Conservation (phyloP, 2,888 invertebrate species). For the Dioctria rufipes region DNA sequence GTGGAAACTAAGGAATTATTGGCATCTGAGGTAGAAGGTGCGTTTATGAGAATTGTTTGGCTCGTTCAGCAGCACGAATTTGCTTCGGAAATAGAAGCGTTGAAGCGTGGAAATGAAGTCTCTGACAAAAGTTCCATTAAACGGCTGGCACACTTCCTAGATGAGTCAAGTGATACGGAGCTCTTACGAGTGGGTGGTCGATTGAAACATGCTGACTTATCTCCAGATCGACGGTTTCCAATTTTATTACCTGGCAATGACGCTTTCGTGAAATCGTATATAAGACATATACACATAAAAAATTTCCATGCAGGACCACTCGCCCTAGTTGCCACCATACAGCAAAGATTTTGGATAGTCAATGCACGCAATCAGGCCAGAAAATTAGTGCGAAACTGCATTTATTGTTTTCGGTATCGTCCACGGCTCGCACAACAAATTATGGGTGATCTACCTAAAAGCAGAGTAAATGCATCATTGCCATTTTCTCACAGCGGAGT, state of each 20-base stretch:
- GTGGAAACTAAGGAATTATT: too few relatives aligned
- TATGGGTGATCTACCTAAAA: slow-evolving; percentile 58
- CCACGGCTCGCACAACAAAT: slow-evolving; percentile 47
- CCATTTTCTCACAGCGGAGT: slow-evolving; percentile 58
- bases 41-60: background rate
- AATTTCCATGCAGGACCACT: slow-evolving; percentile 54
- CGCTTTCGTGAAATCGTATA: slow-evolving; percentile 16
- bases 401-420: slow-evolving; percentile 52
- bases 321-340: too few relatives aligned
- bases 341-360: slow-evolving; percentile 52
- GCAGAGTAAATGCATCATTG: slow-evolving; percentile 1
- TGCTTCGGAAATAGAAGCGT: background rate
- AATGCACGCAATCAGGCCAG: slow-evolving; percentile 51
- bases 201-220: too few relatives aligned
- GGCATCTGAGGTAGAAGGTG: background rate
- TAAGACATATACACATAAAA: slow-evolving; percentile 30
- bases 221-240: too few relatives aligned
- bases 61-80: background rate
- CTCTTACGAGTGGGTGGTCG: too few relatives aligned
- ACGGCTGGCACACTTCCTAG: too few relatives aligned
- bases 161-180: too few relatives aligned
- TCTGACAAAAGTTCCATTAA: too few relatives aligned
- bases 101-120: slow-evolving; percentile 37
- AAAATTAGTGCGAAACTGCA: slow-evolving; percentile 34
- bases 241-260: too few relatives aligned